Base-by-base conservation (phyloP, 2,888 invertebrate species). In the Exephanes ischioxanthus region DNA sequence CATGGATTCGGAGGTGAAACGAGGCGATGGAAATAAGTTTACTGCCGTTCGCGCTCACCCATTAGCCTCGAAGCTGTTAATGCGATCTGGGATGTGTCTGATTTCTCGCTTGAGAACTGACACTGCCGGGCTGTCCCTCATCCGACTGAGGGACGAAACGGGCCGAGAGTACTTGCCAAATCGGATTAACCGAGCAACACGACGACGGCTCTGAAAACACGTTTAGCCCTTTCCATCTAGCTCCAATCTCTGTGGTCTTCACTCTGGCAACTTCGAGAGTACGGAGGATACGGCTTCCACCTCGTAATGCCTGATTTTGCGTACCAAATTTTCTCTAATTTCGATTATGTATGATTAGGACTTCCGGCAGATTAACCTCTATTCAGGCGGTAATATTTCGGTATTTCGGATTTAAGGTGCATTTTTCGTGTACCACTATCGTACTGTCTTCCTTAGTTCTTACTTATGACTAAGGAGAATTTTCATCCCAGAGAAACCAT, bases 171-270 rank as follows among this genome's bases (percentile, higher is more conserved):
- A 76, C 76, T 51, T 33, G 76, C 53, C 37, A 63, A 76, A 76
- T 76, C 48, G 76, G 76, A 76, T 76, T 76, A 76, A 30, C 66
- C 22, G n/a, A 45, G 61, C 45, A 73, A 73, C 73, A 73, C 75
- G 75, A 76, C 75, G 63, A 76, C 63, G 30, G 66, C 75, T 51
- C 66, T 63, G 75, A 76, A 76, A 76, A 76, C 66, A 76, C 53
- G 66, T 66, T 76, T 76, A 66, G 51, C 48, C 51, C 51, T 66
- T 76, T 76, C 51, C 51, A 33, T 66, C 33, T 66, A 19, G 16
- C 51, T 66, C 66, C 1, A 14, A 55, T 37, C 22, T 72, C 22
- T 37, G 53, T n/a, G 45, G 45, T 16, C 14, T 48, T 48, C 45
- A 16, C 14, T 48, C 45, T 1, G 16, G 4, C 45, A 48, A 48